Percentiles rank a stretch among this genome's conserved stretches.
phyloP scores from a whole-genome alignment of 2,888 invertebrate species.

The Pseudococcus viburni region DNA sequence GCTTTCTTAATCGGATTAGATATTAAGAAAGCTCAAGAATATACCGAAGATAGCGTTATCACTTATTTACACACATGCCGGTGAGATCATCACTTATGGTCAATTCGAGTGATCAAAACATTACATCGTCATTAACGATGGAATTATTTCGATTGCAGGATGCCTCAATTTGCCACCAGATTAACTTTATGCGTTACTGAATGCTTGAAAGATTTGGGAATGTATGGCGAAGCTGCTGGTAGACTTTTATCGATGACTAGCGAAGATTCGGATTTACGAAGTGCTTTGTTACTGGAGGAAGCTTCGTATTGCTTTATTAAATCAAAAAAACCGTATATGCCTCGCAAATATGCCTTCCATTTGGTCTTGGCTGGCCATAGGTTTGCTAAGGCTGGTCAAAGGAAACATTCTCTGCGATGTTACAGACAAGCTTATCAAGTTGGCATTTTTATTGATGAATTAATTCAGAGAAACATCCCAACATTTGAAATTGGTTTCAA shows the following conservation, averaged over 20 bases:
- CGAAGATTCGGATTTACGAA: constrained; percentile 96
- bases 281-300: constrained; percentile 94
- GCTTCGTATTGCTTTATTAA: constrained; percentile 92
- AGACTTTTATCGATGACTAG: constrained; percentile 95
- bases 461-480: neutral
- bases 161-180: constrained; percentile 92
- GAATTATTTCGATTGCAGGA: constrained; percentile 74
- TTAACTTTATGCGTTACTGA: constrained; percentile 92
- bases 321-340: constrained; percentile 79
- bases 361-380: constrained; percentile 97
- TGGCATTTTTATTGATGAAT: constrained; percentile 50
- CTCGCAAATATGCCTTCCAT: constrained; percentile 95
- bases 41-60: constrained; percentile 95
- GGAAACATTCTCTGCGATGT: constrained; percentile 91
- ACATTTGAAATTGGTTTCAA: constrained; percentile 65
- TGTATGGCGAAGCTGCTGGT: constrained; percentile 93
- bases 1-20: constrained; percentile 88
- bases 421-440: constrained; percentile 94
- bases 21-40: constrained; percentile 84
- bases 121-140: neutral
- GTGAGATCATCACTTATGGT: constrained; percentile 72
- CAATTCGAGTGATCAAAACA: constrained; percentile 7
- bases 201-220: constrained; percentile 83
- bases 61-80: constrained; percentile 93
- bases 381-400: constrained; percentile 92